A percentile compares a stretch with the other conserved stretches of the same genome.
These are phyloP conservation scores for Xenopus borealis DNA, from an alignment of 2,113 vertebrate species.

Conservation along the genomic window DNA sequence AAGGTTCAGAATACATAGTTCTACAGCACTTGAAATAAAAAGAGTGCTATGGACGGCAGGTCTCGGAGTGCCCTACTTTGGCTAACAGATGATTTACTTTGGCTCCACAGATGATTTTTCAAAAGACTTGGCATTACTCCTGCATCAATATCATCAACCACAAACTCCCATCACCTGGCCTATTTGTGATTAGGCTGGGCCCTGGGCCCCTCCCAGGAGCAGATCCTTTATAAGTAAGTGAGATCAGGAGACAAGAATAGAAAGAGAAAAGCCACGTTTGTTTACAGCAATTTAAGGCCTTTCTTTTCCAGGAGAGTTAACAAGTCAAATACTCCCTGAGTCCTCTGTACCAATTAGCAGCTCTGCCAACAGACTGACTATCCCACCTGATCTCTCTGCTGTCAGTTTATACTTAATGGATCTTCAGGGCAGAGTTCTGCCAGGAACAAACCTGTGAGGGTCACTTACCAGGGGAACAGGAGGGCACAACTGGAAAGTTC, in stretches of 20 bases:
- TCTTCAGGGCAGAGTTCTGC: conserved; percentile 36
- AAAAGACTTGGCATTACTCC: not conserved
- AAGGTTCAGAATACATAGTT: no score
- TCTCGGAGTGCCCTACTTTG: not conserved
- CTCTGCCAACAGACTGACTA: not conserved
- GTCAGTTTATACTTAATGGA: conserved; percentile 41
- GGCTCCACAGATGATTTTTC: not conserved
- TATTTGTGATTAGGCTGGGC: not conserved
- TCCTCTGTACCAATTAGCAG: conserved; percentile 23
- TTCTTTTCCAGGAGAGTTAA: conserved; percentile 37
- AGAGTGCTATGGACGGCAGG: no score
- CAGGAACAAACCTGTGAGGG: conserved; percentile 49
- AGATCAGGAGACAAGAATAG: not conserved
- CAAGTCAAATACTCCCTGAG: conserved; percentile 38
- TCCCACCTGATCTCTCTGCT: conserved; percentile 33
- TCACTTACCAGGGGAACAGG: conserved; percentile 36
- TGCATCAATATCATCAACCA: not conserved
- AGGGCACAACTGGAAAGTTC: conserved; percentile 29
- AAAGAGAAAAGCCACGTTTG: conserved; percentile 10
- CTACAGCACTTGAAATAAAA: no score
- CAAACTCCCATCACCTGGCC: not conserved
- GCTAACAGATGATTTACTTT: not conserved
- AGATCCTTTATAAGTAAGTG: not conserved
- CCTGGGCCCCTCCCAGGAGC: conserved; percentile 5
- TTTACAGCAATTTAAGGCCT: conserved; percentile 29